These are phyloP conservation scores for Stictocephala bisonia DNA, from an alignment of 2,888 invertebrate species.

Conservation along the genomic window DNA sequence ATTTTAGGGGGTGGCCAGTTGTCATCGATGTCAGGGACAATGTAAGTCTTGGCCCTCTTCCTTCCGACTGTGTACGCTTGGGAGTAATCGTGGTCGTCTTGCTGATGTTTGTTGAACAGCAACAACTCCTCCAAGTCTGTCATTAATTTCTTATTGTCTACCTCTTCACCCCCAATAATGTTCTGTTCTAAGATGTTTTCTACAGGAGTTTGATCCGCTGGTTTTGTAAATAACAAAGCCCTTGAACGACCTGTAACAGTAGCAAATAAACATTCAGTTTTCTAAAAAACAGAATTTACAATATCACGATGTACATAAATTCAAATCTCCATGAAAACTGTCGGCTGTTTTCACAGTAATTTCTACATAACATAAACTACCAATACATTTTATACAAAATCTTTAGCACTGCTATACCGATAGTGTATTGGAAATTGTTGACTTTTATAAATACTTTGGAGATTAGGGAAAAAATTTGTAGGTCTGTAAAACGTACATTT, in stretches of 20 bases:
- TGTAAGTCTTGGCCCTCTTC: slow-evolving; percentile 39
- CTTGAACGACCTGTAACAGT: slow-evolving; percentile 41
- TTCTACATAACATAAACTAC: too few relatives aligned
- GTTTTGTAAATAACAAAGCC: slow-evolving; percentile 46
- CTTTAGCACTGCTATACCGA: too few relatives aligned
- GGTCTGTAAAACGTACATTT: too few relatives aligned
- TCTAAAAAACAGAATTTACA: too few relatives aligned
- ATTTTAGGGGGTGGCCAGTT: slow-evolving; percentile 54
- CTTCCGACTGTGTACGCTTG: slow-evolving; percentile 44
- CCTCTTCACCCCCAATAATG: slow-evolving; percentile 50
- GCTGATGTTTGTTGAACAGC: slow-evolving; percentile 51
- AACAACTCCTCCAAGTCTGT: slow-evolving; percentile 55
- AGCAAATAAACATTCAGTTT: too few relatives aligned
- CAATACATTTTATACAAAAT: too few relatives aligned
- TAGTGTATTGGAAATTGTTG: too few relatives aligned
- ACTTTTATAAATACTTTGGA: too few relatives aligned
- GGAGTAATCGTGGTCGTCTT: slow-evolving; percentile 55
- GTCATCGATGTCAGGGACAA: slow-evolving; percentile 53
- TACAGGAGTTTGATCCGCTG: slow-evolving; percentile 44
- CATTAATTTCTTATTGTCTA: slow-evolving; percentile 48
- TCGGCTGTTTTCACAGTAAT: too few relatives aligned
- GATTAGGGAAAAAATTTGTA: too few relatives aligned
- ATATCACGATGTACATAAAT: too few relatives aligned
- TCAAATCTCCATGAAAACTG: too few relatives aligned
- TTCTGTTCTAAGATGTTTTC: slow-evolving; percentile 50